phyloP scores from a whole-genome alignment of 2,113 vertebrate species.

The Octodon degus region DNA sequence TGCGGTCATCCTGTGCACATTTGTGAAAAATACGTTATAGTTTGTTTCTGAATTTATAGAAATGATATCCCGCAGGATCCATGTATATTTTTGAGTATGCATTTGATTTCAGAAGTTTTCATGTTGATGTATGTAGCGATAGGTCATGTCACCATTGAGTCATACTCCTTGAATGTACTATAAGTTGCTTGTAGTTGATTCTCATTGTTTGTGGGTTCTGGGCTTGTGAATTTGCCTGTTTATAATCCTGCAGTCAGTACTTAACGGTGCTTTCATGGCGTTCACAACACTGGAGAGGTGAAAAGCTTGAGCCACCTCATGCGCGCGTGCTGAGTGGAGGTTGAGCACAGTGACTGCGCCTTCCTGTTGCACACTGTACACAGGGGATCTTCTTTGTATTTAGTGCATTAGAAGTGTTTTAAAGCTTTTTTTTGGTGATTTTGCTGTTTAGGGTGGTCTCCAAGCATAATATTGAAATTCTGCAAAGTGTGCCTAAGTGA shows the following conservation, averaged over 20 bases:
- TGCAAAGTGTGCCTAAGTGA: neutral
- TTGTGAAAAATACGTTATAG: neutral
- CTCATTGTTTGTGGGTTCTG: neutral
- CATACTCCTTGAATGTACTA: neutral
- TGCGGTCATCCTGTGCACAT: neutral
- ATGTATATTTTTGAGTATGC: neutral
- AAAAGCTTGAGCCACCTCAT: neutral
- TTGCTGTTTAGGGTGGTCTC: neutral
- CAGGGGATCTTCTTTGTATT: neutral
- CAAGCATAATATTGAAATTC: neutral
- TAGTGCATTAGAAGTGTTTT: neutral
- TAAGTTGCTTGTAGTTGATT: conserved; percentile 13
- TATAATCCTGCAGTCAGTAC: neutral
- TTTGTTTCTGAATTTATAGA: conserved; percentile 50
- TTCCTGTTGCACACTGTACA: neutral
- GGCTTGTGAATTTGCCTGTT: neutral
- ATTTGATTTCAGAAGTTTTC: conserved; percentile 31
- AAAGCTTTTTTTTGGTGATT: neutral
- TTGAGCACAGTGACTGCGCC: accelerated
- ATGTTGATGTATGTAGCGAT: neutral
- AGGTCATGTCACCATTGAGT: conserved; percentile 3
- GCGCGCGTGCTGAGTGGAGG: neutral
- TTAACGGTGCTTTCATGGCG: neutral
- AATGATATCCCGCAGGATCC: neutral
- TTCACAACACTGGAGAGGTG: neutral